These are phyloP conservation scores for Pica pica DNA, from an alignment of 2,113 vertebrate species.

Conservation along the genomic window DNA sequence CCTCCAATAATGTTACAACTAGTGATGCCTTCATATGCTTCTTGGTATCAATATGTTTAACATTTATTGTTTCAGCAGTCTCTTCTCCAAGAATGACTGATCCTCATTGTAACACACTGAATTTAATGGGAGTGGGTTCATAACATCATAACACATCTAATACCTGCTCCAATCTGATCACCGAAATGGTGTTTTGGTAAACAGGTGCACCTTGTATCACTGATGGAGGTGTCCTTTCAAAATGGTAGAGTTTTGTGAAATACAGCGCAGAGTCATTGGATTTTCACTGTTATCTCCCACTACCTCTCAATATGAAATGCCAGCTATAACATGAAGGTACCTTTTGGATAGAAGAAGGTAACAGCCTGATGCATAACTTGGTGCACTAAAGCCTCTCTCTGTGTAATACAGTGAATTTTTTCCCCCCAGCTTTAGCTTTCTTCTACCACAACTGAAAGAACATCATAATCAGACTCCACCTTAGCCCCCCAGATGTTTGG, in stretches of 20 bases:
- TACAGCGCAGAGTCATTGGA: rapidly evolving
- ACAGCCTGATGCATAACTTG: rapidly evolving
- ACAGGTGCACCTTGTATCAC: background rate
- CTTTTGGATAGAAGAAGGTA: background rate
- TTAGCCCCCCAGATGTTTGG: background rate
- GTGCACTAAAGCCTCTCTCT: background rate
- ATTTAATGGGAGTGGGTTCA: background rate
- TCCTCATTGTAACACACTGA: rapidly evolving
- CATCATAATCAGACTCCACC: background rate
- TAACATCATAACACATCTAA: background rate
- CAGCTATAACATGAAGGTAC: background rate
- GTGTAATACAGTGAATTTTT: background rate
- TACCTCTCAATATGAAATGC: background rate
- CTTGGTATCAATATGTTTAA: background rate
- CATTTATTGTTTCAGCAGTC: background rate
- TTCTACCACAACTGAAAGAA: background rate
- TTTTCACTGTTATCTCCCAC: background rate
- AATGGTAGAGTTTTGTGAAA: background rate
- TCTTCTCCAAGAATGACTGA: background rate
- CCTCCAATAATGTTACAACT: background rate
- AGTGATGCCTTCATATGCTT: background rate
- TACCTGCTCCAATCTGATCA: background rate
- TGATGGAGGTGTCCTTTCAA: background rate
- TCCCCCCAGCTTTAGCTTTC: background rate
- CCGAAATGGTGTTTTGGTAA: background rate